Evolutionary conservation across 2,888 invertebrate species (phyloP).

Genomic region (Cylloceria caligata): DNA sequence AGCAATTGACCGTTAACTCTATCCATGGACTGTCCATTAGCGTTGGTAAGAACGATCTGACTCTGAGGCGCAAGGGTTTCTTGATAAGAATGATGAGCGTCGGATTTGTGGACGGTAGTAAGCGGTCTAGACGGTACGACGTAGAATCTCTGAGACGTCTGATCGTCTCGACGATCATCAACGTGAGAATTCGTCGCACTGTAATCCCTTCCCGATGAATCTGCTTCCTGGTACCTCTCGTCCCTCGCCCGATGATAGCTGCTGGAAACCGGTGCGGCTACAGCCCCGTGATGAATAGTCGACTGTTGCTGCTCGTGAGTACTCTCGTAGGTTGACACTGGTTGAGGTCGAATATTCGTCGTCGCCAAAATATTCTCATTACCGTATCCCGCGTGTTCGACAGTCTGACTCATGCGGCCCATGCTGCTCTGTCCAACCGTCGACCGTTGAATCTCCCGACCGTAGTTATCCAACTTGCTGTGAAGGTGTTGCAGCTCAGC

Average conservation of each 20-base stretch:
- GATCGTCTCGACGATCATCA: neutral
- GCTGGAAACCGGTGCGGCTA: neutral
- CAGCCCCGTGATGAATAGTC: neutral
- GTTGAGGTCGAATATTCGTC: slow-evolving; percentile 1
- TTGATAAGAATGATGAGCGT: slow-evolving; percentile 28
- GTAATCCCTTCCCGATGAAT: slow-evolving; percentile 8
- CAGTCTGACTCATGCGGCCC: neutral
- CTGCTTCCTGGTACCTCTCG: slow-evolving; percentile 5
- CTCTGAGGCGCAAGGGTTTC: slow-evolving; percentile 8
- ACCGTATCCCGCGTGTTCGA: slow-evolving; percentile 34
- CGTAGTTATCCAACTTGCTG: slow-evolving; percentile 67
- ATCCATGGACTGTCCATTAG: neutral
- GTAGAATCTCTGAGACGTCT: slow-evolving; percentile 8
- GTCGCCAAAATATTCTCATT: slow-evolving; percentile 2
- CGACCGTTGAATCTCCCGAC: slow-evolving; percentile 60
- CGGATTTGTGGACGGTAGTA: slow-evolving; percentile 21
- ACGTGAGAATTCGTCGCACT: neutral
- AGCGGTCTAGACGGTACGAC: slow-evolving; percentile 28
- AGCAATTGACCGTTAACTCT: neutral
- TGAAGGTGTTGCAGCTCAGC: slow-evolving; percentile 63
- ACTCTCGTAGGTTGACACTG: neutral
- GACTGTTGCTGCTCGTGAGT: neutral
- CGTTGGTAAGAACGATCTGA: neutral
- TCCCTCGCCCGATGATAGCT: slow-evolving; percentile 15
- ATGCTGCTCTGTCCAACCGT: slow-evolving; percentile 3